Conservation (phyloP, 2,797 vertebrate species). For the Vespertilio murinus region DNA sequence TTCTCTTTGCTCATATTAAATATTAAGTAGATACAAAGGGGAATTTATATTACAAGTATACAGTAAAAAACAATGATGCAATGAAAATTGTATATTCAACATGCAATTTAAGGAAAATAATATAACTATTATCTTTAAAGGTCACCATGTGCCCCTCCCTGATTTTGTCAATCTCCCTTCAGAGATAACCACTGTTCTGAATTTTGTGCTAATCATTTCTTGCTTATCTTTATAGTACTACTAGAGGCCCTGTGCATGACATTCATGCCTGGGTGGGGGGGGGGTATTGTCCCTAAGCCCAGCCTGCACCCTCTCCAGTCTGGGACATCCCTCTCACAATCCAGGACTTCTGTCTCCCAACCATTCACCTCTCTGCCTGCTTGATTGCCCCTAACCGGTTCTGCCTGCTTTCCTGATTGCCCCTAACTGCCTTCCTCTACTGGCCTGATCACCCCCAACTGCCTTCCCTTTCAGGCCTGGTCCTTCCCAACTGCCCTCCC, state of each 20-base stretch:
- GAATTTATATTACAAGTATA: neutral
- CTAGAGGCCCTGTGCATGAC: neutral
- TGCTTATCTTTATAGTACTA: conserved; percentile 37
- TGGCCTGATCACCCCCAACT: no score
- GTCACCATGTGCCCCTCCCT: neutral
- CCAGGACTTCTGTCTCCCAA: no score
- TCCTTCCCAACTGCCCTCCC: no score
- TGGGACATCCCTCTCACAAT: no score
- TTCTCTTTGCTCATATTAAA: conserved; percentile 1
- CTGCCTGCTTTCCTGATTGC: rapidly evolving
- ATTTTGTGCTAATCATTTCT: conserved; percentile 31
- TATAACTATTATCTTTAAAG: neutral
- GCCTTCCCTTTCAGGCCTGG: no score
- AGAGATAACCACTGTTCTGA: neutral
- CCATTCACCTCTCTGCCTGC: no score
- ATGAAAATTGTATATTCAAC: neutral
- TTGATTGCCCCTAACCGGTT: no score
- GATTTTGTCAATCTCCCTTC: neutral
- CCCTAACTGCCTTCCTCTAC: no score
- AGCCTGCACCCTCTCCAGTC: no score
- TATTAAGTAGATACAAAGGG: conserved; percentile 19
- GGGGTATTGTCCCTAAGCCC: no score
- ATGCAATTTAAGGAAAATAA: conserved; percentile 19
- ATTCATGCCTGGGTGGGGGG: no score
- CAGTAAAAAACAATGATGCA: neutral